Percentiles rank a stretch among this genome's conserved stretches.
Conservation (phyloP, 1,140 invertebrate species). For the Mercenaria mercenaria region DNA sequence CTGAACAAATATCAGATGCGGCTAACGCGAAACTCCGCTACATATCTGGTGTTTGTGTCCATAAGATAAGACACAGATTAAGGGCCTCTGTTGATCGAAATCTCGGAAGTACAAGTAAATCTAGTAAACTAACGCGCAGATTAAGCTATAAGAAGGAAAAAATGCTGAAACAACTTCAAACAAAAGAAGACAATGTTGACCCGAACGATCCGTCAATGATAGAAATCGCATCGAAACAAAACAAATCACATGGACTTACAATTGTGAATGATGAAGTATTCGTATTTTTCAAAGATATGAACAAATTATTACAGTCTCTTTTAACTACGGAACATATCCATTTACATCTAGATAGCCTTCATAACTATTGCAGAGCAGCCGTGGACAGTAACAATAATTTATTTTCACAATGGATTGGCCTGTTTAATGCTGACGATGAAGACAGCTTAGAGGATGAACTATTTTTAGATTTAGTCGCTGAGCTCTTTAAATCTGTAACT, state of each 20-base stretch:
- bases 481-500: slow-evolving; percentile 37
- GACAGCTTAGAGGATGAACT: slow-evolving; percentile 56
- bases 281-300: not conserved
- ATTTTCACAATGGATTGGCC: slow-evolving; percentile 12
- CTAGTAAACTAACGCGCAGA: not conserved
- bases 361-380: slow-evolving; percentile 20
- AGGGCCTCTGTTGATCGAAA: not conserved
- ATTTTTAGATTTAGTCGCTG: slow-evolving; percentile 32
- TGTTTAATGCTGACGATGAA: slow-evolving; percentile 39
- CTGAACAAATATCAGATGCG: not conserved
- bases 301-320: not conserved
- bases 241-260: not conserved
- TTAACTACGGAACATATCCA: not conserved
- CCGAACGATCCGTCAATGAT: not conserved
- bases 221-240: not conserved
- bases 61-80: not conserved
- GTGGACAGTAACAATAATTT: slow-evolving; percentile 44
- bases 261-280: not conserved
- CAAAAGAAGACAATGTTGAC: not conserved
- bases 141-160: not conserved
- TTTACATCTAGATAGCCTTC: not conserved
- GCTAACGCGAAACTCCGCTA: not conserved
- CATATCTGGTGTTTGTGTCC: not conserved
- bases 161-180: not conserved
- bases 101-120: not conserved